Evolutionary conservation across 2,113 vertebrate species (phyloP).

Genomic region (Martes martes): DNA sequence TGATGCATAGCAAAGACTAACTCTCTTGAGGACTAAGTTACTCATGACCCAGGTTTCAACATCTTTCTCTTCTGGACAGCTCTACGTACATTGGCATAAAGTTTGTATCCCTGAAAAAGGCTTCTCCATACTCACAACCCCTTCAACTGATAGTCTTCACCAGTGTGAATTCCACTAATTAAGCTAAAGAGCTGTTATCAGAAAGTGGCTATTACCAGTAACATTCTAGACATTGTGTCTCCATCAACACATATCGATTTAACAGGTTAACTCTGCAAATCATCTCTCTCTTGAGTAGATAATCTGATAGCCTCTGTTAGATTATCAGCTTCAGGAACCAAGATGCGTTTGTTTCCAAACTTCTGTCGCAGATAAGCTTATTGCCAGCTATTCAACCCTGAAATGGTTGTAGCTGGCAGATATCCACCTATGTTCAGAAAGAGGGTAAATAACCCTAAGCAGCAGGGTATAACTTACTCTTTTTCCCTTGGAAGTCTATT

Average conservation of each 20-base stretch:
- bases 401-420: background rate
- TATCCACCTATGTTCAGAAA: background rate
- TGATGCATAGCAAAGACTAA: background rate
- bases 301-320: background rate
- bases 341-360: conserved; percentile 14
- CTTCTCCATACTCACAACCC: background rate
- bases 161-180: conserved; percentile 9
- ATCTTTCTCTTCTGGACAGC: background rate
- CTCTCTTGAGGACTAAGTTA: conserved; percentile 13
- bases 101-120: background rate
- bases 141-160: background rate
- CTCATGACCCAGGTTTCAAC: background rate
- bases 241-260: background rate
- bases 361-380: background rate
- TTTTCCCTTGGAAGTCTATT: background rate
- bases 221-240: background rate
- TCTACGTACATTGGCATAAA: background rate
- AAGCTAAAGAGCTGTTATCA: background rate
- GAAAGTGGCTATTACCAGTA: conserved; percentile 4
- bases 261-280: background rate
- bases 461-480: background rate
- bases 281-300: background rate
- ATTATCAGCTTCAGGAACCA: conserved; percentile 11
- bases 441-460: background rate
- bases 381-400: background rate